Evolutionary conservation across 2,888 invertebrate species (phyloP).

Genomic region (Nomada goodeniana): DNA sequence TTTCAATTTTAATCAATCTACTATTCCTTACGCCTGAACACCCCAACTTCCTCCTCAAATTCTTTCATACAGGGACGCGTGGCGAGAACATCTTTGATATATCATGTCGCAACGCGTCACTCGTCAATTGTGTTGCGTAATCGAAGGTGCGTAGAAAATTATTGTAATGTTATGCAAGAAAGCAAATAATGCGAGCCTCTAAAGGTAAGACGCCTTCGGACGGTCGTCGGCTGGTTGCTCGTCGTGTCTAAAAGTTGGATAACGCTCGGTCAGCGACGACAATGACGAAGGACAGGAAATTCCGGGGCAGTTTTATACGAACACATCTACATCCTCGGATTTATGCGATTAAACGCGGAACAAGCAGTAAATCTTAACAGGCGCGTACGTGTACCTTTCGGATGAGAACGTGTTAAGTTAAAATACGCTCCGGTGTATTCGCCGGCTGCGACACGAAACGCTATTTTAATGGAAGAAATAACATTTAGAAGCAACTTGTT

Average conservation of each 20-base stretch:
- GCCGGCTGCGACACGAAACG: not conserved
- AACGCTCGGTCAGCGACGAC: not conserved
- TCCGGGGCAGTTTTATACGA: slow-evolving; percentile 41
- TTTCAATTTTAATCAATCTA: no score
- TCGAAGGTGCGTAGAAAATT: slow-evolving; percentile 54
- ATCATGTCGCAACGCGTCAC: slow-evolving; percentile 24
- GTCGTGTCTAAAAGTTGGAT: slow-evolving; percentile 1
- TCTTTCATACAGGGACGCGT: not conserved
- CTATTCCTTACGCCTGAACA: no score
- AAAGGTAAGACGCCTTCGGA: slow-evolving; percentile 9
- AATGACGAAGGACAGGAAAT: slow-evolving; percentile 12
- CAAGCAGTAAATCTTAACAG: slow-evolving; percentile 52
- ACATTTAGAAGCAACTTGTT: slow-evolving; percentile 14
- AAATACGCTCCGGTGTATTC: slow-evolving; percentile 4
- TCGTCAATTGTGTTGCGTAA: slow-evolving; percentile 28
- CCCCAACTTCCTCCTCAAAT: not conserved
- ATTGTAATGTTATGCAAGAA: slow-evolving; percentile 54
- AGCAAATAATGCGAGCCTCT: slow-evolving; percentile 41
- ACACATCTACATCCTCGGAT: slow-evolving; percentile 40
- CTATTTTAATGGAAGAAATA: slow-evolving; percentile 24
- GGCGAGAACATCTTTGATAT: not conserved
- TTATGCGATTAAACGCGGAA: slow-evolving; percentile 43
- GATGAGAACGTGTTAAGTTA: slow-evolving; percentile 42
- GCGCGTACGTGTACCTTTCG: slow-evolving; percentile 34
- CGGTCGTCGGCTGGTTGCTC: not conserved